phyloP scores from a whole-genome alignment of 2,797 vertebrate genomes.

The Chanos chanos region DNA sequence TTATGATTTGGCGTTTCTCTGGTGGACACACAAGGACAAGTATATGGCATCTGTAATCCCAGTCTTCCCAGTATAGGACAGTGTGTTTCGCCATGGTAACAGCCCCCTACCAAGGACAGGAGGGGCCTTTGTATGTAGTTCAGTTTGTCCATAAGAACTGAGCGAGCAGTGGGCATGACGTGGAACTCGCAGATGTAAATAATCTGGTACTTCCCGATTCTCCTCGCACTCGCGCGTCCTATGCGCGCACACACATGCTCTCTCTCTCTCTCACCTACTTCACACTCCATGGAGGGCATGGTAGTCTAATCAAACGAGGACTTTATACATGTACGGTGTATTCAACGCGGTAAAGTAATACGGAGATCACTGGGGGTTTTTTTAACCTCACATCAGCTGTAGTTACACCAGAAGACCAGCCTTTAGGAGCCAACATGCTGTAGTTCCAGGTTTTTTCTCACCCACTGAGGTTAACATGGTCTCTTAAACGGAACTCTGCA shows the following conservation, averaged over 20 bases:
- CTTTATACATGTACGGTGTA: constrained; percentile 56
- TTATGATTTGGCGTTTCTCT: constrained; percentile 34
- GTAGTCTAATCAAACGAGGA: constrained; percentile 15
- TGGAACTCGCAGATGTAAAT: constrained; percentile 72
- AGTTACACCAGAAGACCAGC: neutral
- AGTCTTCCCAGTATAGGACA: constrained; percentile 63
- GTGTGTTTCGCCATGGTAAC: constrained; percentile 32
- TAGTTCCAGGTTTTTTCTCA: neutral
- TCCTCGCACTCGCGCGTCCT: constrained; percentile 51
- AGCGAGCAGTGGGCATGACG: no score
- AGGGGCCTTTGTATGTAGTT: constrained; percentile 46
- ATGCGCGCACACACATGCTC: constrained; percentile 44
- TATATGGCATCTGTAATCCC: constrained; percentile 53
- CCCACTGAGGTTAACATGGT: neutral
- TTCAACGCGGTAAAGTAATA: neutral
- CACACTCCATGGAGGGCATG: constrained; percentile 42
- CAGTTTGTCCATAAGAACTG: constrained; percentile 49
- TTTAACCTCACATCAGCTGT: neutral
- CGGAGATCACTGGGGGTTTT: neutral
- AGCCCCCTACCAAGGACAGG: constrained; percentile 29
- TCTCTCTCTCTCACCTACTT: constrained; percentile 60
- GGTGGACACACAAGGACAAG: constrained; percentile 30
- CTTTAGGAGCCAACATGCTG: neutral
- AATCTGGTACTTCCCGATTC: constrained; percentile 74
- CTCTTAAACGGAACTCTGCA: constrained; percentile 11